A percentile compares a stretch with the other conserved stretches of the same genome.
Evolutionary conservation across 2,113 vertebrate species (phyloP).

Genomic region (Onychostruthus taczanowskii): DNA sequence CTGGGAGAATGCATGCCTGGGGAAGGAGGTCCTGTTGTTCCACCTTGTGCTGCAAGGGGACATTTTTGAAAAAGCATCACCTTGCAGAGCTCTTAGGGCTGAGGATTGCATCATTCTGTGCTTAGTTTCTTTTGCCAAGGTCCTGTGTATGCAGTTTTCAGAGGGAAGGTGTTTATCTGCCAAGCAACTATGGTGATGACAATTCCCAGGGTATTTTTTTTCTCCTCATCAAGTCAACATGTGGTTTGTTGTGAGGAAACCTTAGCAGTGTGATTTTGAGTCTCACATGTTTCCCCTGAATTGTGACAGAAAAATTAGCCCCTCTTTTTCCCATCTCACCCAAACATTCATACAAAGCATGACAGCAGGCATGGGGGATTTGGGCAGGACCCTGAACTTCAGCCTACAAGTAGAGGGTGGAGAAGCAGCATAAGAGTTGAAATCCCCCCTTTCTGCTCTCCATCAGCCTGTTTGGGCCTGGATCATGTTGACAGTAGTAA

Average conservation of each 20-base stretch:
- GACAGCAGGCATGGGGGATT: neutral
- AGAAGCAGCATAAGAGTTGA: neutral
- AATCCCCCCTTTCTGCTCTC: neutral
- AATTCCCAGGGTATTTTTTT: neutral
- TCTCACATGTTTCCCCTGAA: neutral
- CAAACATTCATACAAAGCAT: neutral
- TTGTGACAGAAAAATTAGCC: neutral
- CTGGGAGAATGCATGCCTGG: fast-evolving
- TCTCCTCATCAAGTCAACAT: neutral
- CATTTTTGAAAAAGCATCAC: neutral
- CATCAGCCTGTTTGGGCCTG: neutral
- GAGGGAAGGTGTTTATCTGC: neutral
- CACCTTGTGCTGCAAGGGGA: neutral
- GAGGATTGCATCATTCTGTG: neutral
- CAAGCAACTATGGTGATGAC: neutral
- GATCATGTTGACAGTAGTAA: neutral
- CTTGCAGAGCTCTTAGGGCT: neutral
- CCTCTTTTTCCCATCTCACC: neutral
- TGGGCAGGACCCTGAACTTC: neutral
- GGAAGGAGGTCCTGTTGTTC: neutral
- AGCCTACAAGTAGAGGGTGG: neutral
- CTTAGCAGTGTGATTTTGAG: neutral
- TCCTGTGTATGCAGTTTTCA: neutral
- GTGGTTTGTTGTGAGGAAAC: neutral
- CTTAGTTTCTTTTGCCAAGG: neutral